Percentiles rank a stretch among this genome's conserved stretches.
These are phyloP conservation scores for Tillus elongatus DNA, from an alignment of 2,888 invertebrate species.

Conservation along the genomic window DNA sequence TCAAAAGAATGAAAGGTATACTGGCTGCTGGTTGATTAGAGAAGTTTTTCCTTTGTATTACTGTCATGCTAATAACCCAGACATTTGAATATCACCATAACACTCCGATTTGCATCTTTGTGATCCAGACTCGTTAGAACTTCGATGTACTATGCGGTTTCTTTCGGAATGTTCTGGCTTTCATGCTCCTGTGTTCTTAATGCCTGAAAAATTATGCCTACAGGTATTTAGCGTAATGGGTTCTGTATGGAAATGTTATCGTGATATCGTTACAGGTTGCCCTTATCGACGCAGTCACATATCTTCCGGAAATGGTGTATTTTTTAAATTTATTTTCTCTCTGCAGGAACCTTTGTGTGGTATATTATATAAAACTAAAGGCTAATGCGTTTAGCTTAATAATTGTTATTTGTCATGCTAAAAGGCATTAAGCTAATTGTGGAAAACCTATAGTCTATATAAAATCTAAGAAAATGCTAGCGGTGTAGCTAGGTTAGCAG, in stretches of 20 bases:
- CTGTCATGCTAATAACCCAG: conserved; percentile 20
- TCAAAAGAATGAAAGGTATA: too few species aligned
- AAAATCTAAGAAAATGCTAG: too few species aligned
- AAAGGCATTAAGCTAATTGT: too few species aligned
- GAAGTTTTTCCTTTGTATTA: conserved; percentile 23
- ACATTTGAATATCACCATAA: conserved; percentile 23
- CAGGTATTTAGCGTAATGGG: conserved; percentile 16
- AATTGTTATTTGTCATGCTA: too few species aligned
- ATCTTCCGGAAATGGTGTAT: too few species aligned
- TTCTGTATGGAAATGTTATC: conserved; percentile 5
- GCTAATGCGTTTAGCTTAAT: too few species aligned
- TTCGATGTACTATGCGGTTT: conserved; percentile 8
- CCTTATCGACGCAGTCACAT: conserved; percentile 1
- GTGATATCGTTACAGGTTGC: conserved; percentile 1
- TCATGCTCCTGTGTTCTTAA: conserved; percentile 14
- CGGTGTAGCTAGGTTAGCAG: too few species aligned
- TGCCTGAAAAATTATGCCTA: conserved; percentile 15
- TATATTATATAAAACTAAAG: too few species aligned
- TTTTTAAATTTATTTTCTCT: too few species aligned
- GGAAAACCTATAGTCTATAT: too few species aligned
- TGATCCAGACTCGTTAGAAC: conserved; percentile 17
- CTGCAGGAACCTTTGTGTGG: too few species aligned
- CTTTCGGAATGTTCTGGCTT: conserved; percentile 14
- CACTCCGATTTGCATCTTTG: conserved; percentile 24
- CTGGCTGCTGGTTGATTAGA: conserved; percentile 22